A percentile compares a stretch with the other conserved stretches of the same genome.
These are phyloP conservation scores for Xenopus borealis DNA, from an alignment of 2,113 vertebrate genomes.

Conservation along the genomic window DNA sequence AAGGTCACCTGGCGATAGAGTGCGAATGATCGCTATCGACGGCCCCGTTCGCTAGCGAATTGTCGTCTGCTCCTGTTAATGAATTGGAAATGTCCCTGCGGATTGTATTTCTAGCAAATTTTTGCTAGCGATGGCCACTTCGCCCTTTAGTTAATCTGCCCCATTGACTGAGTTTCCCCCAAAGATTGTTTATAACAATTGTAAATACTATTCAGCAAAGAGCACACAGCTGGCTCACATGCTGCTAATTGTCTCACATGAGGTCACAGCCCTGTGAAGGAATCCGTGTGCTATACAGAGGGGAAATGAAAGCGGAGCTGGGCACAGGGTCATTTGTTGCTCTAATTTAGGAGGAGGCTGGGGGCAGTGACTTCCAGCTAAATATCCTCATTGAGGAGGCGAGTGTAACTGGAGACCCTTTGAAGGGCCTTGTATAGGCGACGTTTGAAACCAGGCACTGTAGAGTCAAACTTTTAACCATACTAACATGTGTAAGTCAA, in stretches of 20 bases:
- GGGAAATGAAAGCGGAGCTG: slow-evolving; percentile 28
- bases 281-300: slow-evolving; percentile 15
- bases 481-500: too few species aligned
- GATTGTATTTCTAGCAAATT: too few species aligned
- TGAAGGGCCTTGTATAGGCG: slow-evolving; percentile 4
- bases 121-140: too few species aligned
- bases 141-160: too few species aligned
- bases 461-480: not conserved
- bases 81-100: too few species aligned
- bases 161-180: not conserved
- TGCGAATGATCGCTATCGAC: too few species aligned
- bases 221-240: not conserved
- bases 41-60: too few species aligned
- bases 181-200: not conserved
- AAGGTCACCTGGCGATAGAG: too few species aligned
- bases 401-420: slow-evolving; percentile 15
- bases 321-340: slow-evolving; percentile 10
- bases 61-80: too few species aligned
- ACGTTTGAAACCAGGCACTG: not conserved
- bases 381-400: slow-evolving; percentile 29
- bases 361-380: slow-evolving; percentile 22
- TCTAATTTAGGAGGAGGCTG: slow-evolving; percentile 5
- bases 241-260: slow-evolving; percentile 14
- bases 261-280: slow-evolving; percentile 13
- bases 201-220: not conserved